Evolutionary conservation across 2,888 invertebrate species (phyloP), one percentile per base, ranked within the genome.

Genomic region (Nomada hirtipes): DNA sequence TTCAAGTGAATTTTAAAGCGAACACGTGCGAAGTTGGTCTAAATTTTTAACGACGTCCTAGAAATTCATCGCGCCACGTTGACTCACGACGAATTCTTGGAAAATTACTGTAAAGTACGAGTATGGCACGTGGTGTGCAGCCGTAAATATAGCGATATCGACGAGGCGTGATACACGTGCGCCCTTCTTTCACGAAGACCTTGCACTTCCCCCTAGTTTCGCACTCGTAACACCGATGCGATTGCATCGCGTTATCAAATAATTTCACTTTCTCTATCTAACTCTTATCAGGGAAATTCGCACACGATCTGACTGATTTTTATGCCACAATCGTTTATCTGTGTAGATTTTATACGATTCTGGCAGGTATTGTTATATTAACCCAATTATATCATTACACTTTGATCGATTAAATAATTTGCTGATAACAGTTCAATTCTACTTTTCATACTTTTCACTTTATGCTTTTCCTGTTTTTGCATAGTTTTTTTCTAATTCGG

Each of bases 111-210:
- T 52, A n/a, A 20, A 61, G 50, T 36, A 26, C 50, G n/a, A n/a
- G 4, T 50, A 44, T 15, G 72, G 60, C 81, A 78, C 81, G 70
- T 69, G 81, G 59, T 69, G n/a, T 50, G 65, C 50, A 73, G 60
- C 42, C 36, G 57, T 65, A 81, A 73, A 81, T 81, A 78, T 69
- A 67, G 73, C 57, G 70, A 70, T 78, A 74, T 74, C 73, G 77
- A 69, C 47, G 52, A 64, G 20, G 13, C n/a, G 42, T 52, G 50
- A 53, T 59, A 59, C 77, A 77, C 71, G 80, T 77, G 77, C 47
- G 68, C 68, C 80, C 64, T 73, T 80, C 72, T 71, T 67, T 9
- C 42, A n/a, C 20, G 18, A 80, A 77, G 68, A 55, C 63, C 80
- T 80, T 61, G 55, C 55, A 68, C 69, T 50, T 72, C 53, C 68